Evolutionary conservation across 2,888 invertebrate genomes (phyloP).

Genomic region (Eupithecia subumbrata): DNA sequence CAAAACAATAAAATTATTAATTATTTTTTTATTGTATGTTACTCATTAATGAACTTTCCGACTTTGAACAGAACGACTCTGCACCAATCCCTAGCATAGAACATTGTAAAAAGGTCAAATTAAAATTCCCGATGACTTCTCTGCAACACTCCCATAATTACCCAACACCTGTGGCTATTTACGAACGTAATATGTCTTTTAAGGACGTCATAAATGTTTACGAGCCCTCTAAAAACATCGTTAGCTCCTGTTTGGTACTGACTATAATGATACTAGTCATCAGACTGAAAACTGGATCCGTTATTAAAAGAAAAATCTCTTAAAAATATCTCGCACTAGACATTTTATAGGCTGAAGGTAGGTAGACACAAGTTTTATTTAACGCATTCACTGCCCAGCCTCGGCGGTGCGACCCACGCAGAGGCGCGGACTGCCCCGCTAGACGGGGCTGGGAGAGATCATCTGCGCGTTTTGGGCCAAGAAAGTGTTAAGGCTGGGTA

Average conservation of each 20-base stretch:
- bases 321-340: not conserved
- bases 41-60: too few species aligned
- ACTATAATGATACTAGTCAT: not conserved
- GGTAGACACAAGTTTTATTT: too few species aligned
- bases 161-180: constrained; percentile 2
- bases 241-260: not conserved
- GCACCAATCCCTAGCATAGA: not conserved
- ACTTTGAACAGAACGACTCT: too few species aligned
- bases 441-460: too few species aligned
- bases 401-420: too few species aligned
- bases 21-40: too few species aligned
- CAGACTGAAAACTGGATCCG: not conserved
- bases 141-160: not conserved
- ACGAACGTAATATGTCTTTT: not conserved
- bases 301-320: not conserved
- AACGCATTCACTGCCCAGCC: too few species aligned
- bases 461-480: too few species aligned
- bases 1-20: too few species aligned
- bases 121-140: not conserved
- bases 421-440: too few species aligned
- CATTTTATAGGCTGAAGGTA: too few species aligned
- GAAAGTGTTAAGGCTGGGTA: too few species aligned
- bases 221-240: constrained; percentile 6
- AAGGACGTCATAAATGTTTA: constrained; percentile 12
- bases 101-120: not conserved